Conservation (phyloP, 2,113 vertebrate genomes). For the Mungos mungo region DNA sequence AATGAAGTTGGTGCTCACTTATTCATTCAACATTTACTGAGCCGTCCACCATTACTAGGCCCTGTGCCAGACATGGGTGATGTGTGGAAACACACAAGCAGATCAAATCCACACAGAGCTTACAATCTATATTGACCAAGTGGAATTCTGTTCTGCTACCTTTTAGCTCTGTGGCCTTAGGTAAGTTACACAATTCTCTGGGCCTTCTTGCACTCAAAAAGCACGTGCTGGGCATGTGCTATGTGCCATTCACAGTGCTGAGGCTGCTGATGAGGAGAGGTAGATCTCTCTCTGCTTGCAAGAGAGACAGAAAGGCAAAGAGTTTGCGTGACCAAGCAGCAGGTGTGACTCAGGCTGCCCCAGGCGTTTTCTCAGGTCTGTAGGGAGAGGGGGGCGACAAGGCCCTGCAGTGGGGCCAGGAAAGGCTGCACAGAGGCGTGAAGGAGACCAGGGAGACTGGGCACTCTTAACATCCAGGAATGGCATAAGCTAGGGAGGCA, state of each 20-base stretch:
- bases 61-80: background rate
- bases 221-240: too few relatives aligned
- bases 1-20: background rate
- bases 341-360: background rate
- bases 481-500: background rate
- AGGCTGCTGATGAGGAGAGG: background rate
- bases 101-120: background rate
- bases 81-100: background rate
- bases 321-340: background rate
- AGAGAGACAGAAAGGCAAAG: background rate
- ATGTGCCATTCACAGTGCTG: background rate
- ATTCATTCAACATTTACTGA: background rate
- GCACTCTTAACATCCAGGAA: too few relatives aligned
- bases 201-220: background rate
- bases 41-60: background rate
- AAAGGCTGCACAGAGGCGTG: background rate
- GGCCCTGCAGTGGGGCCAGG: background rate
- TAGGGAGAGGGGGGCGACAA: background rate
- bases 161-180: background rate
- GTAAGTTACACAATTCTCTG: background rate
- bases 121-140: background rate
- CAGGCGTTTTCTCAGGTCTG: background rate
- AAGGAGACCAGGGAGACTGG: accelerated
- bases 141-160: background rate
- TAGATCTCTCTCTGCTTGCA: background rate